Percentiles rank a stretch among this genome's conserved stretches.
phyloP scores from a whole-genome alignment of 2,888 invertebrate species.

The Tigriopus californicus region DNA sequence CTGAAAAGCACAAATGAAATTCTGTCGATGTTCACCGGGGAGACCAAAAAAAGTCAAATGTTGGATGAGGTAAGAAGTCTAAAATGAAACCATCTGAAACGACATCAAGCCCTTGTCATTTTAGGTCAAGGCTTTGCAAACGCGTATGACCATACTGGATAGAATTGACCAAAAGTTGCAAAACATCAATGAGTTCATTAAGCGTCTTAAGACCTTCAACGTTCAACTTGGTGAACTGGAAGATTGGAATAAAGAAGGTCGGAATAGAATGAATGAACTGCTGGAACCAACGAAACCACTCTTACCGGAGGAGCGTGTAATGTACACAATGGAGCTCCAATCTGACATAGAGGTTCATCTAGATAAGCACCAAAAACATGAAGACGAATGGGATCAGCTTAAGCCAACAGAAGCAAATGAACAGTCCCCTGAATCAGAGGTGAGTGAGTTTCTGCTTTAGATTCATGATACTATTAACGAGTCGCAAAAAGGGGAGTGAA shows the following conservation, averaged over 20 bases:
- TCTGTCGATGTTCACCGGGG: neutral
- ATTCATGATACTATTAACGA: no score
- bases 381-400: neutral
- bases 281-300: conserved; percentile 1
- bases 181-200: conserved; percentile 5
- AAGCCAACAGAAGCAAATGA: conserved; percentile 8
- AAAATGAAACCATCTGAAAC: neutral
- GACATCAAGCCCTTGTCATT: neutral
- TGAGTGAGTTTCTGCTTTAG: neutral
- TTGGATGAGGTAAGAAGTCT: neutral
- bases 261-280: conserved; percentile 11
- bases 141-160: conserved; percentile 1
- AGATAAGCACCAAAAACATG: neutral
- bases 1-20: neutral
- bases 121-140: neutral
- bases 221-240: neutral
- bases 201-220: conserved; percentile 1
- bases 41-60: neutral
- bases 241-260: conserved; percentile 1
- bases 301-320: conserved; percentile 3
- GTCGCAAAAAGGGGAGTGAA: no score
- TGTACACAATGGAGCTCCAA: conserved; percentile 15
- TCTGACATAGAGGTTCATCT: neutral
- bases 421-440: conserved; percentile 10
- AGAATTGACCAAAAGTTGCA: conserved; percentile 10